Percentiles rank a stretch among this genome's conserved stretches.
These are phyloP conservation scores for Nymphalis io DNA, from an alignment of 1,140 invertebrate genomes.

Conservation along the genomic window DNA sequence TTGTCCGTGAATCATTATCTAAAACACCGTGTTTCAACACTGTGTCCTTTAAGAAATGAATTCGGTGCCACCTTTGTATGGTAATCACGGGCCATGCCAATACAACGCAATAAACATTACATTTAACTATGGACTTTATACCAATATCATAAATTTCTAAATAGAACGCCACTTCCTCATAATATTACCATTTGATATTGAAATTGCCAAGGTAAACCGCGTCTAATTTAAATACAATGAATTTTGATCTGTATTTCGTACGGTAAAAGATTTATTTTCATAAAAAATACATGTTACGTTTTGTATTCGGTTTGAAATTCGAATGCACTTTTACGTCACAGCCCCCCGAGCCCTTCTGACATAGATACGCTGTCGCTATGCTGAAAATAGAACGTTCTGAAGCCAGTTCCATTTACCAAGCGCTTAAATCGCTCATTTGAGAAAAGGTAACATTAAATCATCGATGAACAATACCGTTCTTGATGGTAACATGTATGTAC, in stretches of 20 bases:
- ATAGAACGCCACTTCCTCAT: constrained; percentile 25
- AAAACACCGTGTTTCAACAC: constrained; percentile 34
- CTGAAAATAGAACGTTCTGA: constrained; percentile 51
- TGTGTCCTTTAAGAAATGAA: constrained; percentile 24
- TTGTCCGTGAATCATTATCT: constrained; percentile 30
- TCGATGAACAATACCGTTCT: not conserved
- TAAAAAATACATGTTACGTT: constrained; percentile 40
- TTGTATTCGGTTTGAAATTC: constrained; percentile 47
- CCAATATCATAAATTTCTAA: constrained; percentile 21
- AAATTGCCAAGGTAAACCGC: constrained; percentile 54
- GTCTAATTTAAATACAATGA: constrained; percentile 12
- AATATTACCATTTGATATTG: constrained; percentile 50
- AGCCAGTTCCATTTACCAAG: constrained; percentile 13
- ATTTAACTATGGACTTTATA: constrained; percentile 40
- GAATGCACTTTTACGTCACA: constrained; percentile 70
- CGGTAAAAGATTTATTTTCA: constrained; percentile 37
- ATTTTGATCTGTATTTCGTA: constrained; percentile 39
- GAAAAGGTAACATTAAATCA: constrained; percentile 26
- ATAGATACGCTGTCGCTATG: constrained; percentile 62
- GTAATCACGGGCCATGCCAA: constrained; percentile 51
- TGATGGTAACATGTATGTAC: too few relatives aligned
- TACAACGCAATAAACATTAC: constrained; percentile 35
- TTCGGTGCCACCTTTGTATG: constrained; percentile 50
- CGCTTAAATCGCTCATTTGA: constrained; percentile 35
- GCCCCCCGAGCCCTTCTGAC: constrained; percentile 68